Evolutionary conservation across 2,113 vertebrate genomes (phyloP).

Genomic region (Mixornis gularis): DNA sequence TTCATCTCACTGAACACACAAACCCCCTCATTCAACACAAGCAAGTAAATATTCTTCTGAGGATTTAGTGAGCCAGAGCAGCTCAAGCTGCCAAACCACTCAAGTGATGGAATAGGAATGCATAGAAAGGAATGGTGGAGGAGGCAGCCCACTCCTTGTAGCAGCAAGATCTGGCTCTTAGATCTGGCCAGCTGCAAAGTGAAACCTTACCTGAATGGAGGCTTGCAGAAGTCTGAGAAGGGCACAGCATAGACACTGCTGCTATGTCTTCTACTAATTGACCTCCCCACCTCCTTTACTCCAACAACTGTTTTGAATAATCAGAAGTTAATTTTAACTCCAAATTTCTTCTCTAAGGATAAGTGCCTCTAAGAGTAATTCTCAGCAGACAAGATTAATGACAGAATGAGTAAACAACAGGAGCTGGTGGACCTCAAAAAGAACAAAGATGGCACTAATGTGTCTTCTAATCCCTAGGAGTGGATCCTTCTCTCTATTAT

Average conservation of each 20-base stretch:
- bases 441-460: background rate
- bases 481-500: background rate
- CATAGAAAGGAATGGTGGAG: background rate
- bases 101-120: background rate
- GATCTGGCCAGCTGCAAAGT: background rate
- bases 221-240: background rate
- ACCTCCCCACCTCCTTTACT: background rate
- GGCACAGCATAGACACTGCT: background rate
- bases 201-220: slow-evolving; percentile 15
- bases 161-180: background rate
- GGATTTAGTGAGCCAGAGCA: background rate
- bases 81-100: background rate
- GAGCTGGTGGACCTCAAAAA: background rate
- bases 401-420: background rate
- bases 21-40: background rate
- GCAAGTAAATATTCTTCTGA: background rate
- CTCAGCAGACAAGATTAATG: background rate
- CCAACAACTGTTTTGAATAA: slow-evolving; percentile 18
- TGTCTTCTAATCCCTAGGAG: background rate
- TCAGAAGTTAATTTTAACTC: slow-evolving; percentile 37
- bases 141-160: background rate
- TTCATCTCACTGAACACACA: background rate
- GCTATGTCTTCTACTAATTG: background rate
- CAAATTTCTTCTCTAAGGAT: background rate
- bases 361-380: slow-evolving; percentile 18